A percentile compares a stretch with the other conserved stretches of the same genome.
Conservation (phyloP, 2,113 vertebrate genomes). For the Melanerpes formicivorus region DNA sequence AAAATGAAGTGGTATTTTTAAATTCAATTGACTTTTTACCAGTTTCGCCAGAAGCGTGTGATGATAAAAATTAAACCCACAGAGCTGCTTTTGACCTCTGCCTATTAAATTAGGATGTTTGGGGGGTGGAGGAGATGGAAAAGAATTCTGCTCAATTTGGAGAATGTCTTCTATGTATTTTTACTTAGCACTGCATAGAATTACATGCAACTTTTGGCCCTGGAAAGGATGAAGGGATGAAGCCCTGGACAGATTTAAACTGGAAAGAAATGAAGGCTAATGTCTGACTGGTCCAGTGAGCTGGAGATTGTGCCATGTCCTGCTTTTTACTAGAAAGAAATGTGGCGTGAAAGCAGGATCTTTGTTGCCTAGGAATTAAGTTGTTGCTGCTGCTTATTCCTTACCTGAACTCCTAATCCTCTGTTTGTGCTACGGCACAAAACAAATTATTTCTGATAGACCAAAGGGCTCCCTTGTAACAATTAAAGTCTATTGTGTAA, state of each 20-base stretch:
- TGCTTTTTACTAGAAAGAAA: slow-evolving; percentile 46
- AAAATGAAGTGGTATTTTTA: neutral
- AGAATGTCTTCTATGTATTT: neutral
- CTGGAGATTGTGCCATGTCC: neutral
- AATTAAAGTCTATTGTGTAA: slow-evolving; percentile 42
- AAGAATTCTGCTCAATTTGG: neutral
- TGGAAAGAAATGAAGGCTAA: neutral
- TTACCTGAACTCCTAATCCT: slow-evolving; percentile 63
- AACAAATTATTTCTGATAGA: slow-evolving; percentile 53
- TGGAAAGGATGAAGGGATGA: neutral
- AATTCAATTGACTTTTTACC: neutral
- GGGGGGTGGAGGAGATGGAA: neutral
- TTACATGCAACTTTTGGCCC: neutral
- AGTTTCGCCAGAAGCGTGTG: neutral
- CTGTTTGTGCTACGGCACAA: slow-evolving; percentile 38
- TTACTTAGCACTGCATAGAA: neutral
- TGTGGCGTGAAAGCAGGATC: slow-evolving; percentile 27
- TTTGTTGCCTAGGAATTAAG: slow-evolving; percentile 63
- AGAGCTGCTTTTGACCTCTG: neutral
- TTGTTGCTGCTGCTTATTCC: slow-evolving; percentile 53
- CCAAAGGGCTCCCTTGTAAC: slow-evolving; percentile 49
- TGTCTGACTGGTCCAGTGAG: neutral
- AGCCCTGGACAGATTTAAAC: neutral
- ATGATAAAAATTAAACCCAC: neutral
- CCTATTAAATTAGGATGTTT: neutral